These are phyloP conservation scores for Lordiphosa andalusiaca DNA, from an alignment of 2,888 invertebrate genomes.

Conservation along the genomic window DNA sequence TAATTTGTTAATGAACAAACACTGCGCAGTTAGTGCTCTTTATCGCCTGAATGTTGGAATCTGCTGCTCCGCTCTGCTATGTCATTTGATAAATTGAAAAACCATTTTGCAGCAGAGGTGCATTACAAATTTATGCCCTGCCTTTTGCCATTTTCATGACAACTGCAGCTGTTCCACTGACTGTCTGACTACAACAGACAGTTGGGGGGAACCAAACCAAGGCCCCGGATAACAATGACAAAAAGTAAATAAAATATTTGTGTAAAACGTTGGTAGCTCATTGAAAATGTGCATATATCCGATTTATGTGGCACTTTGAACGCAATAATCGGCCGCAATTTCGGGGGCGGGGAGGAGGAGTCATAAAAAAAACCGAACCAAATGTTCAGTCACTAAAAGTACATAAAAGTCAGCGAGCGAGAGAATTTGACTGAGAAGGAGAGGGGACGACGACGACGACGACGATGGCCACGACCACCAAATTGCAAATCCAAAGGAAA, in stretches of 20 bases:
- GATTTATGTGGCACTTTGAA: constrained; percentile 50
- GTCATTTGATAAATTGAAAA: constrained; percentile 51
- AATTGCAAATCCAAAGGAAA: constrained; percentile 2
- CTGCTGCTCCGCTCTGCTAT: constrained; percentile 10
- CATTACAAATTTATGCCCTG: constrained; percentile 51
- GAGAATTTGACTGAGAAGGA: background rate
- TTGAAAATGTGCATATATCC: constrained; percentile 48
- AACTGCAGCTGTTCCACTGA: constrained; percentile 47
- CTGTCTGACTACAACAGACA: background rate
- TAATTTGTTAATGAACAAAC: constrained; percentile 67
- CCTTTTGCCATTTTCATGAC: constrained; percentile 41
- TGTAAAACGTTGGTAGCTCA: constrained; percentile 31
- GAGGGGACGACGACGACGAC: background rate
- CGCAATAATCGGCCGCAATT: constrained; percentile 41
- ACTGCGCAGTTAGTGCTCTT: background rate
- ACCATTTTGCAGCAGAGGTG: constrained; percentile 37
- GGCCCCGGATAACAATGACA: constrained; percentile 17
- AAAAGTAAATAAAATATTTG: constrained; percentile 36
- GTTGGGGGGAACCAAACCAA: constrained; percentile 5
- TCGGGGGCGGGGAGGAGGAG: background rate
- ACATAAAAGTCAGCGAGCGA: constrained; percentile 21
- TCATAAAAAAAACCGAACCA: constrained; percentile 23
- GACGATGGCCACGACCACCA: no score
- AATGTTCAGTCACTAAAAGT: constrained; percentile 18
- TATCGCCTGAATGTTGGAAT: constrained; percentile 20